These are phyloP conservation scores for Nerophis ophidion DNA, from an alignment of 2,113 vertebrate genomes.

Conservation along the genomic window DNA sequence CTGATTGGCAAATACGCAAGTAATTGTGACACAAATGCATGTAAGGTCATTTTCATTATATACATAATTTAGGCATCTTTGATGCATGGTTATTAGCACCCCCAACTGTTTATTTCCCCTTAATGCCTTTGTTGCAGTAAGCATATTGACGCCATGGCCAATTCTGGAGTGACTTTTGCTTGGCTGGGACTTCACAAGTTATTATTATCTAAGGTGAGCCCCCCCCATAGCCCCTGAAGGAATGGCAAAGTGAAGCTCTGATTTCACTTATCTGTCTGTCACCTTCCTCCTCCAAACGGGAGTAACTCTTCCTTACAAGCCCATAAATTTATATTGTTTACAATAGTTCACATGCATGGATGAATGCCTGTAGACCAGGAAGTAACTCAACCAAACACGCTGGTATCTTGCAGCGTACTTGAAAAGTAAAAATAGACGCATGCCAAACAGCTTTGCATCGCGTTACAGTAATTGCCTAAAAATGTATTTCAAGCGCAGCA, in stretches of 20 bases:
- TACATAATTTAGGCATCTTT: too few relatives aligned
- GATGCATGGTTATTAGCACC: too few relatives aligned
- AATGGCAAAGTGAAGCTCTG: slow-evolving; percentile 59
- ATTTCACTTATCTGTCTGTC: slow-evolving; percentile 63
- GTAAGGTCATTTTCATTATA: too few relatives aligned
- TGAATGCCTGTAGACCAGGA: slow-evolving; percentile 1
- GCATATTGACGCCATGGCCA: slow-evolving; percentile 23
- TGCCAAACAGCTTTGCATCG: slow-evolving; percentile 7
- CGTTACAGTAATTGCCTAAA: slow-evolving; percentile 26
- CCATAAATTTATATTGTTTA: slow-evolving; percentile 4
- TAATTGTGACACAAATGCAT: too few relatives aligned
- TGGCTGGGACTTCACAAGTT: slow-evolving; percentile 43
- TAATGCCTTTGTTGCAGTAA: neutral
- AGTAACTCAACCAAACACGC: neutral
- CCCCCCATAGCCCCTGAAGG: slow-evolving; percentile 5
- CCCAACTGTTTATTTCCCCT: neutral
- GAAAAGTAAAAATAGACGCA: neutral
- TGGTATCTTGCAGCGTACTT: neutral
- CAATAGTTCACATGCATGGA: slow-evolving; percentile 7
- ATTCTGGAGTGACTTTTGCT: slow-evolving; percentile 39
- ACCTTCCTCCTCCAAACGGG: slow-evolving; percentile 11
- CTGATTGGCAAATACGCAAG: too few relatives aligned
- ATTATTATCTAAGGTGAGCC: slow-evolving; percentile 61
- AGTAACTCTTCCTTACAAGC: neutral
- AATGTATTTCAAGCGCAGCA: slow-evolving; percentile 9